phyloP scores from a whole-genome alignment of 2,888 invertebrate genomes.

The Sinhomidia bicolor region DNA sequence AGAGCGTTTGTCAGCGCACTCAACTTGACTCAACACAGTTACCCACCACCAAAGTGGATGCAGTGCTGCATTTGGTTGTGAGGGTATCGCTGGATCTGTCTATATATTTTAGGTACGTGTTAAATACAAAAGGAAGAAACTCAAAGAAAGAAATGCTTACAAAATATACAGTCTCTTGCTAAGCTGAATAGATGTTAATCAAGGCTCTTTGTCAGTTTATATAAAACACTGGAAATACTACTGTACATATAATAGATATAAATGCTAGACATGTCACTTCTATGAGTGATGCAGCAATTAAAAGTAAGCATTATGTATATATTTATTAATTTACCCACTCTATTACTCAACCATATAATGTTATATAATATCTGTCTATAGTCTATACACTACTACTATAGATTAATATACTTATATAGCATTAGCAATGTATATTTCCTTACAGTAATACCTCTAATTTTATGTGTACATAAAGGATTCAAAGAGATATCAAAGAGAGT shows the following conservation, averaged over 20 bases:
- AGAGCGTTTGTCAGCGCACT: too few species aligned
- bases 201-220: too few species aligned
- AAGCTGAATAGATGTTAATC: too few species aligned
- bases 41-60: too few species aligned
- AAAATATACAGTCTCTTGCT: too few species aligned
- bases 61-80: too few species aligned
- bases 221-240: too few species aligned
- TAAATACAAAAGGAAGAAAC: too few species aligned
- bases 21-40: not conserved
- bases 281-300: not conserved
- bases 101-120: not conserved
- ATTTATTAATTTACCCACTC: not conserved
- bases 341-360: not conserved
- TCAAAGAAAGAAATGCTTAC: too few species aligned
- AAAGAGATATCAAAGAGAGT: slow-evolving; percentile 57
- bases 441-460: slow-evolving; percentile 23
- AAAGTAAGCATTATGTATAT: not conserved
- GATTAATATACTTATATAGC: too few species aligned
- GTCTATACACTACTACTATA: too few species aligned
- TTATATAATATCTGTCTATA: not conserved
- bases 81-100: not conserved
- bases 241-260: too few species aligned
- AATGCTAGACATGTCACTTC: not conserved
- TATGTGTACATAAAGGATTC: slow-evolving; percentile 52
- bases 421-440: not conserved